Conservation (phyloP, 2,888 invertebrate species). For the Drosophila bunnanda region DNA sequence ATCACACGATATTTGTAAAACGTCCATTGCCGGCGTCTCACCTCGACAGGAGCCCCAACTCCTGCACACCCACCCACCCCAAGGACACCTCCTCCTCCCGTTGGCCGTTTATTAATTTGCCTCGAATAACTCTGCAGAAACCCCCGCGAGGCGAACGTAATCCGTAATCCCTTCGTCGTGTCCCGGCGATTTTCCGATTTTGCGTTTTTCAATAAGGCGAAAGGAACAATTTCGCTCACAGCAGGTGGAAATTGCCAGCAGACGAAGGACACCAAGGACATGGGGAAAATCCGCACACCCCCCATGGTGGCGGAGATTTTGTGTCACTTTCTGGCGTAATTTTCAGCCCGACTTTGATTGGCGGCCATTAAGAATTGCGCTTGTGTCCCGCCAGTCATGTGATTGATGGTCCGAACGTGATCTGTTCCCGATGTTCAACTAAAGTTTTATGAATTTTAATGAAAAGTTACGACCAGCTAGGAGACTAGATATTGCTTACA, state of each 20-base stretch:
- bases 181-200: constrained; percentile 35
- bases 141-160: constrained; percentile 19
- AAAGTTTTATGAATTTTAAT: constrained; percentile 58
- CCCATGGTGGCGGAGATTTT: constrained; percentile 52
- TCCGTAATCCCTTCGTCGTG: constrained; percentile 45
- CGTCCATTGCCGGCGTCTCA: constrained; percentile 65
- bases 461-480: constrained; percentile 35
- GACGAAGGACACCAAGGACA: constrained; percentile 36
- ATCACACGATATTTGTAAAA: constrained; percentile 79
- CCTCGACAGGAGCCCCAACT: constrained; percentile 5
- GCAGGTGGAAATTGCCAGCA: constrained; percentile 58
- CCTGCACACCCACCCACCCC: not conserved
- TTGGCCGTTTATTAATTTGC: constrained; percentile 72
- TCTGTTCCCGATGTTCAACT: constrained; percentile 42
- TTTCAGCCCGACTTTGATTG: constrained; percentile 70
- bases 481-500: constrained; percentile 2
- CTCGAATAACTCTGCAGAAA: constrained; percentile 41
- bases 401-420: constrained; percentile 71
- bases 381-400: constrained; percentile 59
- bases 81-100: constrained; percentile 13
- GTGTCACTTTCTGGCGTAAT: constrained; percentile 64
- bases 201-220: constrained; percentile 58
- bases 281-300: constrained; percentile 24
- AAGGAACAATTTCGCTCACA: constrained; percentile 68
- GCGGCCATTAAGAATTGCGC: constrained; percentile 68